Base-by-base conservation (phyloP, 2,113 vertebrate genomes). In the Ginglymostoma cirratum region DNA sequence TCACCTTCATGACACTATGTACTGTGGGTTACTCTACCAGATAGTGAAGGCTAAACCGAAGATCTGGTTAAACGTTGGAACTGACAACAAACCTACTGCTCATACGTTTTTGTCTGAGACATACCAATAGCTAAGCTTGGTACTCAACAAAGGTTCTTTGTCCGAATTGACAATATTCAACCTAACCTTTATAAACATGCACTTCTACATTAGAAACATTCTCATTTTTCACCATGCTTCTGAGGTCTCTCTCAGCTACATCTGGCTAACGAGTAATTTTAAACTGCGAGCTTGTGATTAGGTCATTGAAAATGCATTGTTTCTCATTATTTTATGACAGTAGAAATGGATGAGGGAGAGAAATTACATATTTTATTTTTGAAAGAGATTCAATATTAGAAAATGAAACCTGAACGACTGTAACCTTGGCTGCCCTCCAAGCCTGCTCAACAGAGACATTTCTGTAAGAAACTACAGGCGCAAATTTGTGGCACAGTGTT, bases 331-430 rank as follows among this genome's bases (percentile, higher is more conserved):
- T 95, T 17, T 15, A 95, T 95, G 66, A 95, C 67, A 95, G 94
- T 21, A 52, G 67, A 95, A 95, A 95, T 95, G 94, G 67, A 95
- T 95, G 94, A 95, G 94, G 94, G 42, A 72, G 94, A 72, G 94
- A 72, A 95, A 95, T 95, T 52, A 95, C 52, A 95, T 72, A 66
- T 93, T 93, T 93, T 72, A 72, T 66, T 95, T 95, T 72, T 72
- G 67, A 95, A 95, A 72, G 93, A 48, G 93, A 45, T 69, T 95
- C 93, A 72, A 76, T 72, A 95, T 70, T 7, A 95, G 94, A 72
- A 95, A 95, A 70, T 95, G 69, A 48, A 70, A 95, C 69, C 94
- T 30, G 45, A 72, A 95, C 10, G 67, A 95, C 45, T 72, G 45
- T 72, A 70, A 94, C 92, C 92, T 94, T 67, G 66, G 38, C 92